Conservation (phyloP, 2,888 invertebrate species). For the Rhyacophila evoluta region DNA sequence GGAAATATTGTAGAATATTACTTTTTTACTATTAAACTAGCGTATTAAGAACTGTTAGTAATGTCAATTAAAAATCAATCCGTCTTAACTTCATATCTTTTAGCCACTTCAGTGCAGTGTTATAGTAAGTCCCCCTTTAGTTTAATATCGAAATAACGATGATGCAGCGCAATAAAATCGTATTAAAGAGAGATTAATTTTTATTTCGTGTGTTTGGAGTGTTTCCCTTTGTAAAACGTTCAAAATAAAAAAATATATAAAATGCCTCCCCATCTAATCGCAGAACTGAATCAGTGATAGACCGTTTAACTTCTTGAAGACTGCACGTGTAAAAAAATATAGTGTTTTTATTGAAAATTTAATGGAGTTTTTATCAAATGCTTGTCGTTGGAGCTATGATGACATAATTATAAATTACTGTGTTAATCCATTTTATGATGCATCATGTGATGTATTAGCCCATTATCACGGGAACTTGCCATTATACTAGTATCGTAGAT, state of each 20-base stretch:
- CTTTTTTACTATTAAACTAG: no score
- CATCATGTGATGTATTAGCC: no score
- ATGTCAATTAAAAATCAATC: conserved; percentile 16
- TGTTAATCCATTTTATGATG: no score
- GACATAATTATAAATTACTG: no score
- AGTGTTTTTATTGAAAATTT: no score
- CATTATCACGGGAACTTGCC: no score
- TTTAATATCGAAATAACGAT: conserved; percentile 13
- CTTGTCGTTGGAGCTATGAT: no score
- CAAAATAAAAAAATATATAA: conserved; percentile 31
- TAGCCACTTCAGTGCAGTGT: neutral
- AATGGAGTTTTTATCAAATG: no score
- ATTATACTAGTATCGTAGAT: no score
- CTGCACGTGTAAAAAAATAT: neutral
- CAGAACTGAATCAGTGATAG: conserved; percentile 39
- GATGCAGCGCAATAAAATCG: conserved; percentile 2
- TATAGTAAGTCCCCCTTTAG: neutral
- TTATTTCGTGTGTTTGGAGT: conserved; percentile 25
- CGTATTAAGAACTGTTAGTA: no score
- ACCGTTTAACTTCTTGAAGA: conserved; percentile 10
- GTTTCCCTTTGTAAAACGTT: conserved; percentile 27
- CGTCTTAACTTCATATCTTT: neutral
- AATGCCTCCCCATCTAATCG: conserved; percentile 5
- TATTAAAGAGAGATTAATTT: conserved; percentile 26
- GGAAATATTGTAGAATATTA: no score